Conservation (phyloP, 2,888 invertebrate species). For the Synergus laeviventris region DNA sequence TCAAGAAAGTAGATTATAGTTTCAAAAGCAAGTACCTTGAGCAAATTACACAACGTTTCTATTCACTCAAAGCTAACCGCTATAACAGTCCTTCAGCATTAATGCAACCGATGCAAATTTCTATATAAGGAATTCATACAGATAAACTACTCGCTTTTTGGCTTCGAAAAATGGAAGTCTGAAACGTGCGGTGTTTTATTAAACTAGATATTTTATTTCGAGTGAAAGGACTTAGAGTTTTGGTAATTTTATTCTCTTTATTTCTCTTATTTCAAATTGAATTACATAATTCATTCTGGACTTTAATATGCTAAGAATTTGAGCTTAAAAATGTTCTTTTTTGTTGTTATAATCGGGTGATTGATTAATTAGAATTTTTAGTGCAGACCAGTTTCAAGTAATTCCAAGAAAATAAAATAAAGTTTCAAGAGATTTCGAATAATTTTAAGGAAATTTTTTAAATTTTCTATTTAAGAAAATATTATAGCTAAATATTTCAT, state of each 20-base stretch:
- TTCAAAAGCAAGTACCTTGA: constrained; percentile 12
- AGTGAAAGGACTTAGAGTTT: neutral
- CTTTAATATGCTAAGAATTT: neutral
- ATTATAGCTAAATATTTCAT: neutral
- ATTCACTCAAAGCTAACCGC: constrained; percentile 19
- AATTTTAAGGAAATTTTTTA: no score
- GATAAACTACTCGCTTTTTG: constrained; percentile 33
- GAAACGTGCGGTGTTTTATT: neutral
- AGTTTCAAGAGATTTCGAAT: no score
- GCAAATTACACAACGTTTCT: constrained; percentile 28
- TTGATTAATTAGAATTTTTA: neutral
- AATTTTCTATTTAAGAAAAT: no score
- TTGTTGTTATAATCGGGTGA: neutral
- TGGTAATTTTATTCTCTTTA: neutral
- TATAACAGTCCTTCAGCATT: constrained; percentile 29
- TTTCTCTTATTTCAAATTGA: neutral
- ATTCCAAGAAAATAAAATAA: no score
- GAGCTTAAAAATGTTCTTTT: neutral
- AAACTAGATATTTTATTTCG: neutral
- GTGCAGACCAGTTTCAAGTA: no score
- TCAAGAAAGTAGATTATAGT: constrained; percentile 18
- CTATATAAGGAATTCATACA: constrained; percentile 31
- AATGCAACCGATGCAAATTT: constrained; percentile 38
- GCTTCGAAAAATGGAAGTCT: neutral
- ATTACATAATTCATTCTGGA: neutral